Conservation (phyloP, 1,140 invertebrate genomes). For the Polypedilum vanderplanki region DNA sequence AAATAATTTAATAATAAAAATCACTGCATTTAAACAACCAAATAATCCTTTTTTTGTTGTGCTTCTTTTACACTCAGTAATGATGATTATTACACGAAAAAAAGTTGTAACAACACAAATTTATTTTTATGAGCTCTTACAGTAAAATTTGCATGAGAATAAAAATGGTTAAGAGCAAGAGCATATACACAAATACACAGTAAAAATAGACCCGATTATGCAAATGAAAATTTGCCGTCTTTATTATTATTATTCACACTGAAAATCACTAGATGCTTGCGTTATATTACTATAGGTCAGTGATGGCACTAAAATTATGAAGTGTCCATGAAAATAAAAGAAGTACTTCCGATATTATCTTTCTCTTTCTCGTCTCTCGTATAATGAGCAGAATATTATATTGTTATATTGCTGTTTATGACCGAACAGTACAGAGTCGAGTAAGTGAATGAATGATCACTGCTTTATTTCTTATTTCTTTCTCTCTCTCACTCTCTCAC, state of each 20-base stretch:
- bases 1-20: neutral
- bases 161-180: too few species aligned
- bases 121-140: too few species aligned
- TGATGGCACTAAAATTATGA: constrained; percentile 18
- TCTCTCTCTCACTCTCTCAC: neutral
- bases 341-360: neutral
- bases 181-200: too few species aligned
- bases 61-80: too few species aligned
- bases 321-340: constrained; percentile 15
- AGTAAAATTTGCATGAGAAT: too few species aligned
- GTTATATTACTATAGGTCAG: constrained; percentile 2
- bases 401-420: neutral
- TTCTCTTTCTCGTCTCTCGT: neutral
- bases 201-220: constrained; percentile 11
- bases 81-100: too few species aligned
- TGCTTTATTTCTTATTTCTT: neutral
- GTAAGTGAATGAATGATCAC: neutral
- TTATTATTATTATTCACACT: constrained; percentile 21
- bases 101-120: too few species aligned
- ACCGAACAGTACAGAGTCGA: neutral
- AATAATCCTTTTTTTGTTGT: neutral
- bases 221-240: constrained; percentile 19
- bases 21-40: constrained; percentile 8
- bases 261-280: neutral
- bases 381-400: too few species aligned